Conservation (phyloP, 2,888 invertebrate species). For the Lepidocyrtoides sp. region DNA sequence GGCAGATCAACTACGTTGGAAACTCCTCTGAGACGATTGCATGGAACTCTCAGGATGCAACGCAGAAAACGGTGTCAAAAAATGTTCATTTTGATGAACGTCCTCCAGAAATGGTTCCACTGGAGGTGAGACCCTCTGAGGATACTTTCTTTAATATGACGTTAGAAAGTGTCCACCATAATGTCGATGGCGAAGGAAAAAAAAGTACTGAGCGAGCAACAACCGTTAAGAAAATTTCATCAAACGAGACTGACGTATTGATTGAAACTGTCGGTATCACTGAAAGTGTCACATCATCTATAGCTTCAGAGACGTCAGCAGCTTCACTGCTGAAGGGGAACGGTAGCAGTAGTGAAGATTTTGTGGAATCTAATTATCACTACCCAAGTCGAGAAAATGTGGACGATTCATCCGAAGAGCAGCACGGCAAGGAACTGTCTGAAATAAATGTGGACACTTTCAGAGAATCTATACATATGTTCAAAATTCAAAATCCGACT, state of each 20-base stretch:
- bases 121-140: not conserved
- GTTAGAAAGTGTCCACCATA: too few species aligned
- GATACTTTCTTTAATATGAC: too few species aligned
- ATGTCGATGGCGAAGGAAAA: not conserved
- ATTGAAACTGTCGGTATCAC: not conserved
- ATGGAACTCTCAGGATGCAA: not conserved
- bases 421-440: not conserved
- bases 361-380: slow-evolving; percentile 20
- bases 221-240: not conserved
- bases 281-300: slow-evolving; percentile 30
- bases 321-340: slow-evolving; percentile 37
- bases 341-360: slow-evolving; percentile 57
- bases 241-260: slow-evolving; percentile 24
- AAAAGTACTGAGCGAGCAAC: not conserved
- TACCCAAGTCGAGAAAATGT: slow-evolving; percentile 59
- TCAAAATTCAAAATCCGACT: slow-evolving; percentile 43
- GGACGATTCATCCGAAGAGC: not conserved
- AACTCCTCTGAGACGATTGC: not conserved
- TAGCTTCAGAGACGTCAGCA: slow-evolving; percentile 24
- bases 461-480: slow-evolving; percentile 27
- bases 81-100: slow-evolving; percentile 57
- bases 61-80: not conserved
- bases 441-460: not conserved
- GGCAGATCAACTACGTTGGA: not conserved
- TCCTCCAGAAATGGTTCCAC: slow-evolving; percentile 33